phyloP scores from a whole-genome alignment of 1,140 invertebrate species.

The Rhagoletis pomonella region DNA sequence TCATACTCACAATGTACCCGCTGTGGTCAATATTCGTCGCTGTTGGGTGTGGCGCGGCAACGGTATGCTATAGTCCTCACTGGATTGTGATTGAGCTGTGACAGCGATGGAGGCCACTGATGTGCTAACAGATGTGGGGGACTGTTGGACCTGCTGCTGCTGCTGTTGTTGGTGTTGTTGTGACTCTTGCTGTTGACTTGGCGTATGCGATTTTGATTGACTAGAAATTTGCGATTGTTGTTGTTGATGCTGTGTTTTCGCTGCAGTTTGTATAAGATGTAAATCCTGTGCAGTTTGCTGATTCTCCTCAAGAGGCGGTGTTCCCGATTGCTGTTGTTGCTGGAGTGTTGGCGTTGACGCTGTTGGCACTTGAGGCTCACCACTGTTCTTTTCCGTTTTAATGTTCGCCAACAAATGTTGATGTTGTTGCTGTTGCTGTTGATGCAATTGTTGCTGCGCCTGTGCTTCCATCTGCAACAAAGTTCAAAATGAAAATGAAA shows the following conservation, averaged over 20 bases:
- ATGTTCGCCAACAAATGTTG: slow-evolving; percentile 67
- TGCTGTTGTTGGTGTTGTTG: slow-evolving; percentile 61
- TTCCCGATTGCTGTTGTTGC: neutral
- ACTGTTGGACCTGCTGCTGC: slow-evolving; percentile 34
- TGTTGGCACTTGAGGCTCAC: slow-evolving; percentile 9
- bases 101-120: slow-evolving; percentile 28
- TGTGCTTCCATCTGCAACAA: slow-evolving; percentile 73
- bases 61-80: slow-evolving; percentile 30
- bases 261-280: neutral
- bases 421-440: slow-evolving; percentile 63
- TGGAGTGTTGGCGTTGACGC: neutral
- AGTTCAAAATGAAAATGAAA: slow-evolving; percentile 67
- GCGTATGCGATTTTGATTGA: slow-evolving; percentile 12
- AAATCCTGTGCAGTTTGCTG: slow-evolving; percentile 46
- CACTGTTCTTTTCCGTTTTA: slow-evolving; percentile 65
- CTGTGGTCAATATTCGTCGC: slow-evolving; percentile 68
- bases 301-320: neutral
- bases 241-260: neutral
- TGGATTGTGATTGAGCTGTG: slow-evolving; percentile 24
- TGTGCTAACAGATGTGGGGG: slow-evolving; percentile 46
- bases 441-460: slow-evolving; percentile 65
- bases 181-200: slow-evolving; percentile 57
- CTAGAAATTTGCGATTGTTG: slow-evolving; percentile 22
- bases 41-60: slow-evolving; percentile 56
- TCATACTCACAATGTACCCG: slow-evolving; percentile 68